Evolutionary conservation across 2,113 vertebrate species (phyloP).

Genomic region (Macquaria australasica): DNA sequence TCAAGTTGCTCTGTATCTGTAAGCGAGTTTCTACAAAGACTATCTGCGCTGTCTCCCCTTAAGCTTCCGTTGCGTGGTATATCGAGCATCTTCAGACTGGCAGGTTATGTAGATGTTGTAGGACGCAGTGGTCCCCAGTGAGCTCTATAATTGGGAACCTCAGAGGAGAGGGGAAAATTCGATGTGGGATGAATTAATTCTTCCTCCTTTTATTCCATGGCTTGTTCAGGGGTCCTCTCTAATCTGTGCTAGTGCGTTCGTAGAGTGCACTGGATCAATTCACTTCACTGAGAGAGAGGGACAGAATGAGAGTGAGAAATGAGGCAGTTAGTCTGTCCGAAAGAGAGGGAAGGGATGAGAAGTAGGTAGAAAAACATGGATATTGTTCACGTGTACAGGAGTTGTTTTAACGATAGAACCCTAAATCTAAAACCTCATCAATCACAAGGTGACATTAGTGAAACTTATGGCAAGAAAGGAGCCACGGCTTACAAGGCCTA

Average conservation of each 20-base stretch:
- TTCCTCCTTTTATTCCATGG: slow-evolving; percentile 62
- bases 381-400: neutral
- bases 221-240: slow-evolving; percentile 67
- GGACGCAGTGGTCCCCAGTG: slow-evolving; percentile 43
- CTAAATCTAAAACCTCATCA: slow-evolving; percentile 32
- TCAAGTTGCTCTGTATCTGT: slow-evolving; percentile 18
- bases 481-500: neutral
- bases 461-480: neutral
- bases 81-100: slow-evolving; percentile 35
- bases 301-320: slow-evolving; percentile 6
- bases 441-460: neutral
- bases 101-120: slow-evolving; percentile 53
- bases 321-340: neutral
- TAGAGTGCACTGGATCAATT: slow-evolving; percentile 74
- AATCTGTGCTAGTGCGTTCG: slow-evolving; percentile 78
- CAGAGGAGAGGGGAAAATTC: slow-evolving; percentile 66
- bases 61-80: slow-evolving; percentile 8
- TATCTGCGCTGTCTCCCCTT: neutral
- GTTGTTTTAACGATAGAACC: slow-evolving; percentile 3
- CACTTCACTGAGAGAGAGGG: slow-evolving; percentile 34
- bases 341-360: neutral
- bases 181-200: slow-evolving; percentile 75
- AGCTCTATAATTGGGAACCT: slow-evolving; percentile 75
- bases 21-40: slow-evolving; percentile 36
- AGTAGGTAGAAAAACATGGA: neutral